Base-by-base conservation (phyloP, 2,888 invertebrate species). In the Bellardia bayeri region DNA sequence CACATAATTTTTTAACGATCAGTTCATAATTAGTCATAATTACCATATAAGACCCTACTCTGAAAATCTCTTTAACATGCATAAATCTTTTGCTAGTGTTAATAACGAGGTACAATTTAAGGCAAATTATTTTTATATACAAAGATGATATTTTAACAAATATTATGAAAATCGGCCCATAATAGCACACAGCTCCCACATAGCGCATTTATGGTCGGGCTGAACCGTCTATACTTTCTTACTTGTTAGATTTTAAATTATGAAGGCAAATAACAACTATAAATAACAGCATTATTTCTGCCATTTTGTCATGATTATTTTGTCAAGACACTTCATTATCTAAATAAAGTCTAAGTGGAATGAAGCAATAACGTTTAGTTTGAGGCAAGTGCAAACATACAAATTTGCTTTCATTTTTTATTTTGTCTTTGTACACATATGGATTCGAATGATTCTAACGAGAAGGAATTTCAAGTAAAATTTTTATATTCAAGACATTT, bases 261-360 rank as follows among this genome's bases (percentile, higher is more conserved):
- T 37, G 5, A 37, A 33, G 13, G 37, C 14, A 61, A 13, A 37
- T 14, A 33, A 33, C 13, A 37, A 58, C 14, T 61, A 61, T 13
- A 61, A 33, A 61, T 61, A 61, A 37, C 14, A 61, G 37, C 37
- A 61, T 61, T 33, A 61, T 61, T 61, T 33, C 33, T 61, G 37
- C 6, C 61, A 61, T 33, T 61, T 61, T 61, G 61, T 37, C 61
- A 37, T 61, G 61, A 61, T 61, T 61, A 61, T 61, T 37, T 33
- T 61, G 61, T 37, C 37, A 61, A 33, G 61, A 33, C 61, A 61
- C 61, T 61, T 61, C 14, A 33, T 61, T 61, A 61, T 61, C 61
- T 5, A 61, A 61, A 61, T 61, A 61, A 61, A 37, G 61, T 61
- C 61, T 61, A 33, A 14, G 13, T 37, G 33, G 61, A 37, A 37